phyloP scores from a whole-genome alignment of 2,113 vertebrate genomes.

The Barbus barbus region DNA sequence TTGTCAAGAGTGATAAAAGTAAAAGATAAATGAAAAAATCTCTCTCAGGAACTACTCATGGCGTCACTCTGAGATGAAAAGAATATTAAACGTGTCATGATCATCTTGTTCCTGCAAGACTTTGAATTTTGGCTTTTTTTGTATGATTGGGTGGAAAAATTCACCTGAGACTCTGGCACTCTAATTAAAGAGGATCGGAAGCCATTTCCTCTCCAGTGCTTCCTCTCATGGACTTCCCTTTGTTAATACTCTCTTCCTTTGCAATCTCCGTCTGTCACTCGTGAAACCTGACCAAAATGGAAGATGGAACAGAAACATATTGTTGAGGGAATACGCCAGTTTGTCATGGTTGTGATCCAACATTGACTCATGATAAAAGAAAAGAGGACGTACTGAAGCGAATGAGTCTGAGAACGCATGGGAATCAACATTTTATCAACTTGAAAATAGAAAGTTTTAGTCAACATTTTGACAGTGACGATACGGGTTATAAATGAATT shows the following conservation, averaged over 20 bases:
- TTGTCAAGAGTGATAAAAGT: neutral
- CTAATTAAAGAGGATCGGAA: constrained; percentile 22
- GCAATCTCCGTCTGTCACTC: constrained; percentile 16
- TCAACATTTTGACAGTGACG: neutral
- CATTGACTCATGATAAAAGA: neutral
- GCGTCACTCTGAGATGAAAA: neutral
- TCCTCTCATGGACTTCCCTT: constrained; percentile 1
- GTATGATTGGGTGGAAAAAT: neutral
- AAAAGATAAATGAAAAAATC: neutral
- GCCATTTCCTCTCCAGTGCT: neutral
- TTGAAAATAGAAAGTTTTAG: neutral
- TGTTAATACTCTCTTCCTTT: constrained; percentile 19
- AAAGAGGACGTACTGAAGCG: neutral
- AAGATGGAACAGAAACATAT: neutral
- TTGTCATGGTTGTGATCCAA: neutral
- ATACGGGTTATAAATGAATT: neutral
- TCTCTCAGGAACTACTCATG: neutral
- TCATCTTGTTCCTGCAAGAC: neutral
- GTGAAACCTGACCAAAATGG: constrained; percentile 9
- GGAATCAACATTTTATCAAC: neutral
- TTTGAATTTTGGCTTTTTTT: neutral
- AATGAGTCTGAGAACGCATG: neutral
- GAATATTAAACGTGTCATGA: neutral
- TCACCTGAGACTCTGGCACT: constrained; percentile 4
- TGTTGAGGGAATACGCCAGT: neutral